Conservation (phyloP, 2,888 invertebrate species). For the Eupithecia insigniata region DNA sequence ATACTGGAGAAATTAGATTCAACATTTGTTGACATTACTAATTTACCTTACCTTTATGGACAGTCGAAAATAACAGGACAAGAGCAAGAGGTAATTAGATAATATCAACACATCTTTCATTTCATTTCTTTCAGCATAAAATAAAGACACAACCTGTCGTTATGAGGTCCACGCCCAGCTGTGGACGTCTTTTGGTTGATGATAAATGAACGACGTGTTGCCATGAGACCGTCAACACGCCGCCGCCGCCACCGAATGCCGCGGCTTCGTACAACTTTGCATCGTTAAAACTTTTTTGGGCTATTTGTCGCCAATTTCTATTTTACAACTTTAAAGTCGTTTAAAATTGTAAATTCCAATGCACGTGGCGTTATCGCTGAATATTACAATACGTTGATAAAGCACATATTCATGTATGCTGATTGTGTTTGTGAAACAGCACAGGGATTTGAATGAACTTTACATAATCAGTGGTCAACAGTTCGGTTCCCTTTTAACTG, state of each 20-base stretch:
- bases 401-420: constrained; percentile 1
- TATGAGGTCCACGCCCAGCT: not conserved
- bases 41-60: not conserved
- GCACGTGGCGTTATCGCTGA: constrained; percentile 2
- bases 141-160: not conserved
- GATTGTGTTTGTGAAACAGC: constrained; percentile 4
- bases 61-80: not conserved
- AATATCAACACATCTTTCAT: not conserved
- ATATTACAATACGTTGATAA: not conserved
- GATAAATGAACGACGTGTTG: not conserved
- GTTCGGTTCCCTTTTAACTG: not conserved
- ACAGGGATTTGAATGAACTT: constrained; percentile 7
- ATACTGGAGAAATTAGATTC: no score
- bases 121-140: no score
- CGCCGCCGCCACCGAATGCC: not conserved
- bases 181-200: not conserved
- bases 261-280: constrained; percentile 22
- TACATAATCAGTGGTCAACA: not conserved
- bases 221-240: not conserved
- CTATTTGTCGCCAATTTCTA: constrained; percentile 32
- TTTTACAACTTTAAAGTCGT: constrained; percentile 18
- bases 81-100: not conserved
- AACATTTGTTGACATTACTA: not conserved
- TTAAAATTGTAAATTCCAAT: not conserved
- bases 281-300: constrained; percentile 35